A percentile compares a stretch with the other conserved stretches of the same genome.
These are phyloP conservation scores for Pollenia angustigena DNA, from an alignment of 2,888 invertebrate genomes.

Conservation along the genomic window DNA sequence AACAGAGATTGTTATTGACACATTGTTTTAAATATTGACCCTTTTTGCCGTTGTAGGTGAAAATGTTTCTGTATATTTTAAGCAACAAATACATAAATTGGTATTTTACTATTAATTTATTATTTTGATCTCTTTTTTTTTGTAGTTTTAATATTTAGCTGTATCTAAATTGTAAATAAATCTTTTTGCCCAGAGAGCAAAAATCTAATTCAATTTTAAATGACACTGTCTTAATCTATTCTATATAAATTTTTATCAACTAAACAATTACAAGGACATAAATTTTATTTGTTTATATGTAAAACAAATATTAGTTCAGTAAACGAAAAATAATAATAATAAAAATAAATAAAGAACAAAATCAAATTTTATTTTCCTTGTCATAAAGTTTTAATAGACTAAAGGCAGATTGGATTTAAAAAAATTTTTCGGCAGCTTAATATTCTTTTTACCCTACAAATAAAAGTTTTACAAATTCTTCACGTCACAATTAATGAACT, in stretches of 20 bases:
- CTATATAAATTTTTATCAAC: constrained; percentile 34
- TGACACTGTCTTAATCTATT: constrained; percentile 61
- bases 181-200: constrained; percentile 36
- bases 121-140: constrained; percentile 52
- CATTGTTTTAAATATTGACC: constrained; percentile 60
- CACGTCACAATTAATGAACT: too few relatives aligned
- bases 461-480: too few relatives aligned
- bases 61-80: constrained; percentile 5
- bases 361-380: too few relatives aligned
- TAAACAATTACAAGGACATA: constrained; percentile 46
- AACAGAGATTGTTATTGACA: constrained; percentile 68
- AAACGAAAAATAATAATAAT: background rate
- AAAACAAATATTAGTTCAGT: constrained; percentile 10
- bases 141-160: constrained; percentile 46
- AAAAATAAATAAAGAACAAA: background rate
- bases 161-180: constrained; percentile 60
- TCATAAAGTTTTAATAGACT: too few relatives aligned
- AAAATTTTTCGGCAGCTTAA: too few relatives aligned
- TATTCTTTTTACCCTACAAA: too few relatives aligned
- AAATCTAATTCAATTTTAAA: constrained; percentile 70
- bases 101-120: constrained; percentile 48
- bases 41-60: constrained; percentile 22
- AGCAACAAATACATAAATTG: constrained; percentile 49
- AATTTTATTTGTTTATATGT: constrained; percentile 21
- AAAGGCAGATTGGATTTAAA: too few relatives aligned